Conservation (phyloP, 1,140 invertebrate genomes). For the Formica exsecta region DNA sequence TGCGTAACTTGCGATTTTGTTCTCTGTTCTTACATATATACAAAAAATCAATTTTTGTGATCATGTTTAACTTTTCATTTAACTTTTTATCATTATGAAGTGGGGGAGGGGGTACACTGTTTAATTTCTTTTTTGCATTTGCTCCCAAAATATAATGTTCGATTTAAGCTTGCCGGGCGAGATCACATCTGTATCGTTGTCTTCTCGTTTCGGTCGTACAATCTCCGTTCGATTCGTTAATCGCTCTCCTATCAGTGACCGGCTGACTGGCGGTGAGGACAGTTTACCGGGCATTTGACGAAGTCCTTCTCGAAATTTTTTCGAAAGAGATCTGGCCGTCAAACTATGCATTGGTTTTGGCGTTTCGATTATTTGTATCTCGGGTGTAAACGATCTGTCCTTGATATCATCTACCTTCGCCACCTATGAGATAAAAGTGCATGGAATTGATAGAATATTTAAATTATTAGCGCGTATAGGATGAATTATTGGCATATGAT, state of each 20-base stretch:
- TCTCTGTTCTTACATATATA: background rate
- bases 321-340: constrained; percentile 92
- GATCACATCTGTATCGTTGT: constrained; percentile 72
- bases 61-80: background rate
- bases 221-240: constrained; percentile 60
- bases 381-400: constrained; percentile 81
- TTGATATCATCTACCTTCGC: constrained; percentile 64
- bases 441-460: background rate
- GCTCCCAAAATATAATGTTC: constrained; percentile 84
- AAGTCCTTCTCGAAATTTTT: constrained; percentile 91
- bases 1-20: background rate
- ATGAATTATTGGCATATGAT: background rate
- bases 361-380: constrained; percentile 80
- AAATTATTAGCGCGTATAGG: background rate
- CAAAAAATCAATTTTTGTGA: constrained; percentile 24
- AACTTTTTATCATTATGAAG: background rate
- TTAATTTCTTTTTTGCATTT: constrained; percentile 79
- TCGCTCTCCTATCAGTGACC: constrained; percentile 71
- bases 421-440: constrained; percentile 61
- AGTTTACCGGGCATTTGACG: constrained; percentile 81
- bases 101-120: background rate
- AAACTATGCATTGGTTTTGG: constrained; percentile 91
- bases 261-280: constrained; percentile 69
- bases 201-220: constrained; percentile 61
- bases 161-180: constrained; percentile 80